A percentile compares a stretch with the other conserved stretches of the same genome.
Evolutionary conservation across 2,797 vertebrate genomes (phyloP).

Genomic region (Sorex maritimensis): DNA sequence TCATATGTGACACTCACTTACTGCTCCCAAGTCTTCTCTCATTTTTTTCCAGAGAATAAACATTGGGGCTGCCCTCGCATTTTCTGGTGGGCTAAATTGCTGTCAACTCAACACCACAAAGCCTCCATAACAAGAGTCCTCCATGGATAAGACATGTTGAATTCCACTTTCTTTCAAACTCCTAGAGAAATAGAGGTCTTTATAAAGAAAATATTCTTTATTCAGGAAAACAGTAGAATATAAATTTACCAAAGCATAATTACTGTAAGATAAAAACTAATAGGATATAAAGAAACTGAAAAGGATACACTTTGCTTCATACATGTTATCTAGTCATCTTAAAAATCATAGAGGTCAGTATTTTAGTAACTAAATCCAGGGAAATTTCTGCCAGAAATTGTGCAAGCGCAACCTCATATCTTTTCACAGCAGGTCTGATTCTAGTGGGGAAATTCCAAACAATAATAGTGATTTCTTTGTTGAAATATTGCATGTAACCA

Average conservation of each 20-base stretch:
- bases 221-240: conserved; percentile 6
- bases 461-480: too few relatives aligned
- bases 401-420: too few relatives aligned
- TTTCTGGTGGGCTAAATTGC: background rate
- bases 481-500: too few relatives aligned
- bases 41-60: background rate
- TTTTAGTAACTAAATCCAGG: too few relatives aligned
- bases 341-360: background rate
- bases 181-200: background rate
- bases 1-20: too few relatives aligned
- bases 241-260: conserved; percentile 11
- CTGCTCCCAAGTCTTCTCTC: rapidly evolving
- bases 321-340: background rate
- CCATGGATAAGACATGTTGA: background rate
- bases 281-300: background rate
- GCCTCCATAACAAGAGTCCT: background rate
- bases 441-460: too few relatives aligned
- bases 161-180: background rate
- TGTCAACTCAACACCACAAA: background rate
- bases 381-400: too few relatives aligned
- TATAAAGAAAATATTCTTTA: conserved; percentile 11
- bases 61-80: background rate
- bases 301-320: background rate
- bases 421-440: too few relatives aligned
- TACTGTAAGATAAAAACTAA: background rate